Conservation (phyloP, 2,888 invertebrate species). For the Dorcus parallelipipedus region DNA sequence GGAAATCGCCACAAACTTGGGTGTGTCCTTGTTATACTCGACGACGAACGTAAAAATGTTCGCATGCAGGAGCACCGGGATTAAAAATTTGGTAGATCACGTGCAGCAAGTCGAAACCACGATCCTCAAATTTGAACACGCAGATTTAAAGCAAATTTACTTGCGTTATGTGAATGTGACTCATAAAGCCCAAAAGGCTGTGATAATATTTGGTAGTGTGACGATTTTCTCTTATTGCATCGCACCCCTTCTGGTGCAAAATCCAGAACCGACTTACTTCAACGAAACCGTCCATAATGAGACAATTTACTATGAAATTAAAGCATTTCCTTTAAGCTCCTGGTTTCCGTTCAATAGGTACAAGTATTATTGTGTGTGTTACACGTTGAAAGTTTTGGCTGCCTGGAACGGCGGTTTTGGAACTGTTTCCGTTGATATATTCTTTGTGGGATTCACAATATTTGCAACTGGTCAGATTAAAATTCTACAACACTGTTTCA, state of each 20-base stretch:
- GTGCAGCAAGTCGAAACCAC: constrained; percentile 16
- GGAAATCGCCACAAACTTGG: constrained; percentile 18
- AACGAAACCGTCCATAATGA: constrained; percentile 2
- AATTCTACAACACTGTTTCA: constrained; percentile 20
- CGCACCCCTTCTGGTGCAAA: constrained; percentile 16
- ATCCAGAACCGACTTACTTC: neutral
- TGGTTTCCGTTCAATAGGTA: constrained; percentile 30
- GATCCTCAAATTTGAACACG: constrained; percentile 15
- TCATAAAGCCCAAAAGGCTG: constrained; percentile 8
- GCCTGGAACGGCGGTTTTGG: constrained; percentile 18
- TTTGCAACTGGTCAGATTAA: constrained; percentile 24
- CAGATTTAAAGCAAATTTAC: constrained; percentile 20
- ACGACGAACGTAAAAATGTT: constrained; percentile 21
- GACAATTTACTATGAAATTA: constrained; percentile 6
- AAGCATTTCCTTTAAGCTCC: constrained; percentile 23
- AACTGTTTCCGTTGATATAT: constrained; percentile 18
- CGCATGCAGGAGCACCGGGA: constrained; percentile 11
- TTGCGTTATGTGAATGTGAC: constrained; percentile 16
- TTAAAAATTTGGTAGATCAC: constrained; percentile 18
- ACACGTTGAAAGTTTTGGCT: constrained; percentile 15
- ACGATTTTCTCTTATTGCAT: constrained; percentile 21
- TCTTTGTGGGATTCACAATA: constrained; percentile 24
- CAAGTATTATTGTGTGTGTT: constrained; percentile 20
- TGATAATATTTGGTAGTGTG: constrained; percentile 15
- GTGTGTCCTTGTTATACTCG: constrained; percentile 23